phyloP scores from a whole-genome alignment of 2,113 vertebrate genomes.

The Charina bottae region DNA sequence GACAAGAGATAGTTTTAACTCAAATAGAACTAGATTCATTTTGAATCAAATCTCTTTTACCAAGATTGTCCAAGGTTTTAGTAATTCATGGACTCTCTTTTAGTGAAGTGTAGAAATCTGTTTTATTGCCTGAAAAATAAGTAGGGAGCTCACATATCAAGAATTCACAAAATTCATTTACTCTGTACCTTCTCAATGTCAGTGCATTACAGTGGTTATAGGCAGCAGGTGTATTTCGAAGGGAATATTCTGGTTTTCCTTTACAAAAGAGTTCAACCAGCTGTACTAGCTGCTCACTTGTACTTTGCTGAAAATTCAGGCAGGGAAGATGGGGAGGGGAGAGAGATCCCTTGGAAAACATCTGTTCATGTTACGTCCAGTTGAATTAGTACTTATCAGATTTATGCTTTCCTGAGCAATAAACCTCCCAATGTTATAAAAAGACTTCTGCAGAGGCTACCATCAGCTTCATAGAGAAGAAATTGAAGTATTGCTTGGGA shows the following conservation, averaged over 20 bases:
- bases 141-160: neutral
- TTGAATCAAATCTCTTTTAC: neutral
- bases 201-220: neutral
- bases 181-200: neutral
- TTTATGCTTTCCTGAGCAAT: slow-evolving; percentile 9
- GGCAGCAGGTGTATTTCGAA: neutral
- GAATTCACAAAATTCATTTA: neutral
- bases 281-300: neutral
- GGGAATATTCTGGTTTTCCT: neutral
- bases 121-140: neutral
- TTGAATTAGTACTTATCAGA: slow-evolving; percentile 35
- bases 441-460: neutral
- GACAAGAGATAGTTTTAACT: neutral
- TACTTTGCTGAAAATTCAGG: neutral
- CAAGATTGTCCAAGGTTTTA: neutral
- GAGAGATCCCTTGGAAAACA: slow-evolving; percentile 16
- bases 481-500: neutral
- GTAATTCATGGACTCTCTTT: neutral
- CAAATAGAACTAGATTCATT: neutral
- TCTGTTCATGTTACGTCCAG: slow-evolving; percentile 27
- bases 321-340: neutral
- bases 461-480: neutral
- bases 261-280: slow-evolving; percentile 15
- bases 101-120: neutral
- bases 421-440: slow-evolving; percentile 5